Evolutionary conservation across 2,797 vertebrate genomes (phyloP).

Genomic region (Coilia nasus): DNA sequence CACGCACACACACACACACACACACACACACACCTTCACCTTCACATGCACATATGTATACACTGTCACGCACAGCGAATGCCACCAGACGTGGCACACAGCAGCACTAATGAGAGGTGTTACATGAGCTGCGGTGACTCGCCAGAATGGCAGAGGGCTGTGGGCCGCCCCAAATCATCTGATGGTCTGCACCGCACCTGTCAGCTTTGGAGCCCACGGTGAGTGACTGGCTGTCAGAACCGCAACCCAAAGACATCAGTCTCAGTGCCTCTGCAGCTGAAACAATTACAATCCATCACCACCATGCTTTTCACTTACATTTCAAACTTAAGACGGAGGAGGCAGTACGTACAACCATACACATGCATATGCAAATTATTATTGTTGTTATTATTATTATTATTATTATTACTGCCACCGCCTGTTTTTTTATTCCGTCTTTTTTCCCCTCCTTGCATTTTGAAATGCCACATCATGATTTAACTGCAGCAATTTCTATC

Average conservation of each 20-base stretch:
- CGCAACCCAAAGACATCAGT: conserved; percentile 62
- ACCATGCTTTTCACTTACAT: conserved; percentile 63
- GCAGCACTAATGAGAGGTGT: conserved; percentile 45
- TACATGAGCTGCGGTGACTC: conserved; percentile 4
- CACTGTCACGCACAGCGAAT: conserved; percentile 12
- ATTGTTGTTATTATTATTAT: background rate
- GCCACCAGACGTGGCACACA: conserved; percentile 36
- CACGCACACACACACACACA: conserved; percentile 25
- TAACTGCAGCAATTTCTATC: conserved; percentile 58
- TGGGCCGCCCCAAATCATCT: conserved; percentile 38
- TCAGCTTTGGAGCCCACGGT: conserved; percentile 60
- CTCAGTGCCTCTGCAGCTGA: conserved; percentile 55
- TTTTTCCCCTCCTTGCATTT: background rate
- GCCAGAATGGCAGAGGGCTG: conserved; percentile 33
- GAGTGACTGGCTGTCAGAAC: conserved; percentile 64
- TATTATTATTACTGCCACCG: background rate
- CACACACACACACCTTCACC: background rate
- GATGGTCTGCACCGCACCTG: conserved; percentile 60
- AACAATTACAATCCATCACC: conserved; percentile 57
- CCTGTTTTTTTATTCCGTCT: background rate
- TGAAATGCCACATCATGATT: conserved; percentile 53
- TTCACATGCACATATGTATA: conserved; percentile 3
- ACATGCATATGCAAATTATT: background rate
- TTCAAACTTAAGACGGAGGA: conserved; percentile 37
- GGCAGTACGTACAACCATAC: background rate